Evolutionary conservation across 1,140 invertebrate species (phyloP).

Genomic region (Latrodectus geometricus): DNA sequence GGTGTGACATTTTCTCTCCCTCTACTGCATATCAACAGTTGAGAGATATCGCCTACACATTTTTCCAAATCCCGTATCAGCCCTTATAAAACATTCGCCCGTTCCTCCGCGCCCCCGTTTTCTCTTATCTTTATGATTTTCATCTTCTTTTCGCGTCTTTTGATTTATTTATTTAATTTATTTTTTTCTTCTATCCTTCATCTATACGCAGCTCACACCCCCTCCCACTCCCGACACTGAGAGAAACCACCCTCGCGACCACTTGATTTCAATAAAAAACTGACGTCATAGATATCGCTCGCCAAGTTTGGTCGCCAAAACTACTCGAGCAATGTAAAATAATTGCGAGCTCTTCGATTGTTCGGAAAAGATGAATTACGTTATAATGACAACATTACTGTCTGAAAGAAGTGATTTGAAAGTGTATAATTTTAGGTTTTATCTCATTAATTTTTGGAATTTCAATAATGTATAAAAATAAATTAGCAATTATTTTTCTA

Average conservation of each 20-base stretch:
- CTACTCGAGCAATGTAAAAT: no score
- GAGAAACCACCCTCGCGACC: background rate
- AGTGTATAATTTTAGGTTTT: no score
- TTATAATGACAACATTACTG: no score
- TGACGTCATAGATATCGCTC: background rate
- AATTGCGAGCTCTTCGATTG: no score
- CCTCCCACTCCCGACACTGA: background rate
- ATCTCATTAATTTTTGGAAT: no score
- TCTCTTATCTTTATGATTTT: constrained; percentile 2
- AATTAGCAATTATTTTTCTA: no score
- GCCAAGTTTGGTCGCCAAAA: background rate
- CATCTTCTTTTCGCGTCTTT: background rate
- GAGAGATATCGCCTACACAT: constrained; percentile 5
- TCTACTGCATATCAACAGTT: constrained; percentile 7
- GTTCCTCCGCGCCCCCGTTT: constrained; percentile 2
- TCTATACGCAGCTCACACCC: background rate
- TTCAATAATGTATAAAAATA: no score
- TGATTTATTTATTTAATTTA: background rate
- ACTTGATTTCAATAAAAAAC: constrained; percentile 8
- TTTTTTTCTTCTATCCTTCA: background rate
- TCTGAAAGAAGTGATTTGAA: no score
- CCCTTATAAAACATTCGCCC: constrained; percentile 16
- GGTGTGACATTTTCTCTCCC: constrained; percentile 5
- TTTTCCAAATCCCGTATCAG: constrained; percentile 6
- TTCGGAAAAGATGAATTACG: no score